phyloP scores from a whole-genome alignment of 2,797 vertebrate genomes.

The Enteromius fasciolatus region DNA sequence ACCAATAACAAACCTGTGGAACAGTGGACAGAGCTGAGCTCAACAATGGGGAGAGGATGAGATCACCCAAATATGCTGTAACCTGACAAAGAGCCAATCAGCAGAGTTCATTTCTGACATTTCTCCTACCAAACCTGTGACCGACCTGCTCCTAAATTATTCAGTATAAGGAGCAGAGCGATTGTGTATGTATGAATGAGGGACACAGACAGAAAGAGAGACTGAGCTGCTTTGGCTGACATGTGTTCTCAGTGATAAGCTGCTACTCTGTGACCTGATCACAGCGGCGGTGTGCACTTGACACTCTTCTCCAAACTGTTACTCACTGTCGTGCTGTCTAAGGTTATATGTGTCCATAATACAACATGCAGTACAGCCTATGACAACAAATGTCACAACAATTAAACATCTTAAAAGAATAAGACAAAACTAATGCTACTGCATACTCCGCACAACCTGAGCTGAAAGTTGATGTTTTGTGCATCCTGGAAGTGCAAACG shows the following conservation, averaged over 20 bases:
- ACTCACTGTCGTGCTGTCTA: conserved; percentile 17
- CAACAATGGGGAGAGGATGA: neutral
- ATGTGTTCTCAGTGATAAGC: conserved; percentile 53
- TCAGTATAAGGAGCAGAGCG: conserved; percentile 45
- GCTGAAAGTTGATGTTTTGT: neutral
- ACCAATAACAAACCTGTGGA: conserved; percentile 19
- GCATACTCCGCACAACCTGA: neutral
- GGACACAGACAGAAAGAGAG: conserved; percentile 3
- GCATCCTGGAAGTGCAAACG: neutral
- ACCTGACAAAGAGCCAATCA: conserved; percentile 40
- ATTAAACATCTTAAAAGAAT: neutral
- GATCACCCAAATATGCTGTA: conserved; percentile 10
- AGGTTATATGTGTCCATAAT: conserved; percentile 2
- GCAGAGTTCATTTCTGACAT: conserved; percentile 18
- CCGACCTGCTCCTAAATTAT: conserved; percentile 61
- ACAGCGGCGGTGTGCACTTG: conserved; percentile 42
- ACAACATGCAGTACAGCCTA: neutral
- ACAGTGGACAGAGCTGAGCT: conserved; percentile 15
- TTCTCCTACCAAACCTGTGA: conserved; percentile 30
- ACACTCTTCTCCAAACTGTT: conserved; percentile 35
- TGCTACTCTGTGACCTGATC: conserved; percentile 37
- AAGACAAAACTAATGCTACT: neutral
- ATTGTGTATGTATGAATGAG: conserved; percentile 21
- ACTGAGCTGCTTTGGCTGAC: conserved; percentile 40
- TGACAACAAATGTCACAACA: no score